Conservation (phyloP, 2,113 vertebrate species). For the Barnardius zonarius region DNA sequence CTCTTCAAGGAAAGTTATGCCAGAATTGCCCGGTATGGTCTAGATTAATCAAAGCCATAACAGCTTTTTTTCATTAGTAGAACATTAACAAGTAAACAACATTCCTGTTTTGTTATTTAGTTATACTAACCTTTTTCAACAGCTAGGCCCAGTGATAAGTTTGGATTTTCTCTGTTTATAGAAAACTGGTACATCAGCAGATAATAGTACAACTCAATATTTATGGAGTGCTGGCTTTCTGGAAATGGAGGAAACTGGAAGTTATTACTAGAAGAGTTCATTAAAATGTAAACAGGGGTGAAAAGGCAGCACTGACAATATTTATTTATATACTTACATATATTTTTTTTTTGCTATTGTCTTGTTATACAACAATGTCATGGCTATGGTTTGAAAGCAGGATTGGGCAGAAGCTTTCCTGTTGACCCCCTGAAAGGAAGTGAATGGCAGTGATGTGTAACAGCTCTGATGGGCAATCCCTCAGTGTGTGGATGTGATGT, state of each 20-base stretch:
- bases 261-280: conserved; percentile 27
- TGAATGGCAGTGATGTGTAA: not conserved
- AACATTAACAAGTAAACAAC: conserved; percentile 69
- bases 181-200: conserved; percentile 56
- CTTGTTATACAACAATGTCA: not conserved
- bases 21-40: conserved; percentile 19
- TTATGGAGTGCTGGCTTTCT: conserved; percentile 63
- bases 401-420: not conserved
- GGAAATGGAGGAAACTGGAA: conserved; percentile 29
- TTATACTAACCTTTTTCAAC: conserved; percentile 55
- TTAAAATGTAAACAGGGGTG: conserved; percentile 51
- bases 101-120: conserved; percentile 68
- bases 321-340: not conserved
- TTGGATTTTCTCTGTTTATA: conserved; percentile 65
- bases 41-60: conserved; percentile 59
- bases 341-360: not conserved
- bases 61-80: conserved; percentile 67
- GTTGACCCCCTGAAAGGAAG: not conserved
- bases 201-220: conserved; percentile 44
- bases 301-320: not conserved
- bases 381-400: not conserved
- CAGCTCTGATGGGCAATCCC: not conserved
- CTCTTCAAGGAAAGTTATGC: conserved; percentile 38
- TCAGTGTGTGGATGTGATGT: no score
- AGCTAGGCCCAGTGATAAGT: conserved; percentile 52